Base-by-base conservation (phyloP, 1,140 invertebrate genomes). In the Cotesia vestalis region DNA sequence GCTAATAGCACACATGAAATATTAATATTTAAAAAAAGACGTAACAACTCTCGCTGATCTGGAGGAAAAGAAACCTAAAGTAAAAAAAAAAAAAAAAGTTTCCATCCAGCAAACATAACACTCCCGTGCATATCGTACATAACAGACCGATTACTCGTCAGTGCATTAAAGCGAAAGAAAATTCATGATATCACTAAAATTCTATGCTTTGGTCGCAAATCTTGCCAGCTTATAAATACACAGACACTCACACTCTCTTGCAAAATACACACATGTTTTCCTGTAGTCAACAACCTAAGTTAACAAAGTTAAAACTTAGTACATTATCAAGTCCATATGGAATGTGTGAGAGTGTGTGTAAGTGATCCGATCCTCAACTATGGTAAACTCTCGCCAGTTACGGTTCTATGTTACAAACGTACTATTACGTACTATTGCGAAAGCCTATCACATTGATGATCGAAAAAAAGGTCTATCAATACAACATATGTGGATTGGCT, bases 361-460 rank as follows among this genome's bases (percentile, higher is more conserved):
- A 59, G 53, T 34, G 62, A 62, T 17, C 17, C 27, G 59, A 27
- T 61, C 67, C 71, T 74, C 64, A 27, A 27, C 27, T 27, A 27
- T 27, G 27, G 68, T 74, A 74, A 74, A 74, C 73, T 74, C 73
- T 71, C 73, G 61, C 64, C 20, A 36, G 68, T 71, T 71, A 67
- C 73, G 64, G 64, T 36, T 57, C 8, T 57, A 14, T 17, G 34
- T 27, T 67, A 66, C 53, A 66, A 62, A 67, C 71, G 62, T 27
- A 64, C 34, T 35, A 35, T 69, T 20, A 66, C 59, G 55, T 64
- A n/a, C 69, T 17, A 51, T 61, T 72, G 55, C 53, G 55, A 67
- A 61, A 69, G 55, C 46, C 36, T 60, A 52, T 36, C 27, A 66
- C 20, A 66, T 62, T 59, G 9, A 27, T 9, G 9, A 11, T 55